A percentile compares a stretch with the other conserved stretches of the same genome.
Evolutionary conservation across 2,888 invertebrate species (phyloP).

Genomic region (Lycia hirtaria): DNA sequence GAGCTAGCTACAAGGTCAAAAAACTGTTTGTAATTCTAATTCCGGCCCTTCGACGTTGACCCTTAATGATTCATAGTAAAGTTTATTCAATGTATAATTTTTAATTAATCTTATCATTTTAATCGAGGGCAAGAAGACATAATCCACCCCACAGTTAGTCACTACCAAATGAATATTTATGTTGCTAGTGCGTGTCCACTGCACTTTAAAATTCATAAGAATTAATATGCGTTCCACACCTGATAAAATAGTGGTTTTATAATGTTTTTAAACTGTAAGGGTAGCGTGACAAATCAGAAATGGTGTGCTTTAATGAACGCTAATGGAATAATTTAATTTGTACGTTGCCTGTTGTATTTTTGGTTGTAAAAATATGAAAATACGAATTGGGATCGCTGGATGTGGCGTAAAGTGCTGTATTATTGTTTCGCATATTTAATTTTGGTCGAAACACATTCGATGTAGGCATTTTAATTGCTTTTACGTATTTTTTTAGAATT

Average conservation of each 20-base stretch:
- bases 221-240: constrained; percentile 35
- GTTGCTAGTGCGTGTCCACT: constrained; percentile 42
- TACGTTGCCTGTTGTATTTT: background rate
- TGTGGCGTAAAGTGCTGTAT: background rate
- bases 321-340: constrained; percentile 25
- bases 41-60: too few relatives aligned
- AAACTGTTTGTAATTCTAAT: too few relatives aligned
- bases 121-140: background rate
- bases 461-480: background rate
- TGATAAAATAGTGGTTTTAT: constrained; percentile 23
- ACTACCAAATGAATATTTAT: constrained; percentile 42
- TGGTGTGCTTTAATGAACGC: constrained; percentile 7
- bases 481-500: too few relatives aligned
- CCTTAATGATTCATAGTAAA: background rate
- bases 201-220: constrained; percentile 38
- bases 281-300: constrained; percentile 29
- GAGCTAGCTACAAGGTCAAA: too few relatives aligned
- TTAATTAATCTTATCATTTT: background rate
- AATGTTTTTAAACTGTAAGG: constrained; percentile 24
- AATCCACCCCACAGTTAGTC: constrained; percentile 30
- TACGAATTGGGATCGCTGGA: background rate
- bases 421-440: background rate
- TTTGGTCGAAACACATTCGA: background rate
- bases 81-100: background rate
- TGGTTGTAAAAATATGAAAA: background rate